These are phyloP conservation scores for Amphimallon solstitiale DNA, from an alignment of 2,888 invertebrate genomes.

Conservation along the genomic window DNA sequence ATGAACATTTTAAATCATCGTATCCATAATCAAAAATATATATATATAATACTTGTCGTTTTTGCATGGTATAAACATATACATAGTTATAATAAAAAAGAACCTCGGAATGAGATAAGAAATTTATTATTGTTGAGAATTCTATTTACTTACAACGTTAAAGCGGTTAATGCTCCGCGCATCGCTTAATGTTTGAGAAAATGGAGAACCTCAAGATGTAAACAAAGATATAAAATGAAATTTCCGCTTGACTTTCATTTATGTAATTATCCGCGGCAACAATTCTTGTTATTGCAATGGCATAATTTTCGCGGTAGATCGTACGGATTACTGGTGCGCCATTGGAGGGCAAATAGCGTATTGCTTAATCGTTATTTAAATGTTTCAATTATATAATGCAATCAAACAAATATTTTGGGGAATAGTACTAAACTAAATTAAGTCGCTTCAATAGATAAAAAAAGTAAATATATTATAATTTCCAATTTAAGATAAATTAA, in stretches of 20 bases:
- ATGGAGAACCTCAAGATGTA: slow-evolving; percentile 10
- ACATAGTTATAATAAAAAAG: background rate
- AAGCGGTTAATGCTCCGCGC: background rate
- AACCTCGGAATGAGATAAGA: background rate
- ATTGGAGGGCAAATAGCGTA: background rate
- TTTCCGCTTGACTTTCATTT: slow-evolving; percentile 2
- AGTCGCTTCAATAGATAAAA: too few relatives aligned
- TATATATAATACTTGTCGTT: too few relatives aligned
- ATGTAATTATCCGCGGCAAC: slow-evolving; percentile 4
- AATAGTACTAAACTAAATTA: too few relatives aligned
- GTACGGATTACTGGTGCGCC: background rate
- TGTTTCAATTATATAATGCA: background rate
- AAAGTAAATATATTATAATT: too few relatives aligned
- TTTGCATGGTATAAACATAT: too few relatives aligned
- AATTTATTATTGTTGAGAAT: background rate
- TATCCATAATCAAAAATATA: too few relatives aligned
- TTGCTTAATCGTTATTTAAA: slow-evolving; percentile 7
- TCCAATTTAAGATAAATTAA: too few relatives aligned
- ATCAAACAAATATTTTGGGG: background rate
- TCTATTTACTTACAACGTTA: background rate
- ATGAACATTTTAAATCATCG: too few relatives aligned
- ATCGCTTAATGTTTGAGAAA: slow-evolving; percentile 7
- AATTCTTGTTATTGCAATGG: slow-evolving; percentile 4
- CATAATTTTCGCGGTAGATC: background rate
- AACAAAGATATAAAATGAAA: slow-evolving; percentile 25